These are phyloP conservation scores for Myiotriccus ornatus DNA, from an alignment of 2,797 vertebrate species.

Conservation along the genomic window DNA sequence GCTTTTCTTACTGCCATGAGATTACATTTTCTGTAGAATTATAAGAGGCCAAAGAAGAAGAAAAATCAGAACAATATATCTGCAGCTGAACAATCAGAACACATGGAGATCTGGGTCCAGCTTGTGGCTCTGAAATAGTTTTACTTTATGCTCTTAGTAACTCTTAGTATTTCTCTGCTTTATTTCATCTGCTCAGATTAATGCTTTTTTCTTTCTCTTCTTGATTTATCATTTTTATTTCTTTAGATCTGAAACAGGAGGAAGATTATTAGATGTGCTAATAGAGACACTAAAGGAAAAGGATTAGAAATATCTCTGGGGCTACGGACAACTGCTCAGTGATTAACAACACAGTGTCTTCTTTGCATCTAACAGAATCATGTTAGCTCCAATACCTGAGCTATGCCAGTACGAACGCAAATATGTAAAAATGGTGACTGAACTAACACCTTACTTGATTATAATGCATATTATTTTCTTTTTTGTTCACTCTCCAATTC, in stretches of 20 bases:
- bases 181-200: background rate
- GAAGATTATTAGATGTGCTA: background rate
- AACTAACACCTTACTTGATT: background rate
- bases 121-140: background rate
- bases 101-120: background rate
- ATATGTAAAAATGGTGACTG: background rate
- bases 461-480: background rate
- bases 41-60: background rate
- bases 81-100: background rate
- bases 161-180: background rate
- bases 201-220: background rate
- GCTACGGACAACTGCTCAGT: background rate
- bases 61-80: background rate
- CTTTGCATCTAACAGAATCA: background rate
- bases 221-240: background rate
- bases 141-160: background rate
- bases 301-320: background rate
- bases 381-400: background rate
- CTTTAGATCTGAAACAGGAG: background rate
- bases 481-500: background rate
- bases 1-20: background rate
- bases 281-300: background rate
- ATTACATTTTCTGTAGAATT: background rate
- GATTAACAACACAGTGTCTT: background rate
- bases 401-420: background rate